Conservation (phyloP, 2,888 invertebrate genomes). For the Scotopteryx bipunctaria region DNA sequence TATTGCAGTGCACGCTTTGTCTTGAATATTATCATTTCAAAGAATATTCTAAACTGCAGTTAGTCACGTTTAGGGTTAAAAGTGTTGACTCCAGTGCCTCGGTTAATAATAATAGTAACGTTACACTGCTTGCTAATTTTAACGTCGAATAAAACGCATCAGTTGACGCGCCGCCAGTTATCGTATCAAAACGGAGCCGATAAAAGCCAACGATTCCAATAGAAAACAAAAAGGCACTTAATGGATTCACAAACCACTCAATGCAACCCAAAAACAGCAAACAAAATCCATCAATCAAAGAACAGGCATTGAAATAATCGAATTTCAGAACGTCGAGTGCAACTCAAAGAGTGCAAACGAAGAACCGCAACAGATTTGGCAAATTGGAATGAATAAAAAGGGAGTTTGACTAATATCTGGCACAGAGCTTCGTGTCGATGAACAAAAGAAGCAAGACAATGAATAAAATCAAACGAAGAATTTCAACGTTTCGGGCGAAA, state of each 20-base stretch:
- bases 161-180: slow-evolving; percentile 6
- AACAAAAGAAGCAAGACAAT: slow-evolving; percentile 60
- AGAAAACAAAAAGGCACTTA: slow-evolving; percentile 58
- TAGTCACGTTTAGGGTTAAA: neutral
- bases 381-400: slow-evolving; percentile 56
- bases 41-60: neutral
- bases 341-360: slow-evolving; percentile 75
- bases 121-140: neutral
- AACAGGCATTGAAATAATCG: slow-evolving; percentile 77
- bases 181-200: slow-evolving; percentile 22
- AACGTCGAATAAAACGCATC: slow-evolving; percentile 1
- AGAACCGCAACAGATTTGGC: slow-evolving; percentile 74
- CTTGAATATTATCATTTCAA: neutral
- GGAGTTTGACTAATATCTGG: slow-evolving; percentile 74
- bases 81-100: neutral
- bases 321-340: slow-evolving; percentile 75
- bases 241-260: slow-evolving; percentile 63
- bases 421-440: slow-evolving; percentile 75
- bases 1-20: neutral
- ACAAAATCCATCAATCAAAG: slow-evolving; percentile 79
- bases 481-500: neutral
- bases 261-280: slow-evolving; percentile 59
- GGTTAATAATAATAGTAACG: neutral
- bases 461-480: slow-evolving; percentile 61
- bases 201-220: slow-evolving; percentile 23